A percentile compares a stretch with the other conserved stretches of the same genome.
Conservation (phyloP, 92 coral and sea anemone species). For the Bergia puertoricense region DNA sequence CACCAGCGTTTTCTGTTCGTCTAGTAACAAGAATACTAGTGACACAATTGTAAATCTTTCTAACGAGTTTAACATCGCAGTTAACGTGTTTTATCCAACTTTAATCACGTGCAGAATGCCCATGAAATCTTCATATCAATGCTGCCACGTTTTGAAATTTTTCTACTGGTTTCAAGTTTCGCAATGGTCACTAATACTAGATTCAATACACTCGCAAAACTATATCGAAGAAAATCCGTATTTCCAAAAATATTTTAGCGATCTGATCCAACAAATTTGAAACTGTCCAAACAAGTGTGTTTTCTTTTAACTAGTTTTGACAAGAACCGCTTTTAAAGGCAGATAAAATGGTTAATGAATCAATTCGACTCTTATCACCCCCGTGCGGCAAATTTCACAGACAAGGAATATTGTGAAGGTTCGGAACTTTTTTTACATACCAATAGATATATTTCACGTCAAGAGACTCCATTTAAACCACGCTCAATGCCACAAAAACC, state of each 20-base stretch:
- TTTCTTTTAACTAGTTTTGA: neutral
- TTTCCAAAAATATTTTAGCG: neutral
- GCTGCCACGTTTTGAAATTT: constrained; percentile 7
- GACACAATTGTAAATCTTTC: neutral
- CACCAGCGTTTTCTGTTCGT: neutral
- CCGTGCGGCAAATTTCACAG: too few relatives aligned
- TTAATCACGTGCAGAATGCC: neutral
- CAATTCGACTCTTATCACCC: neutral
- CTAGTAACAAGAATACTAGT: neutral
- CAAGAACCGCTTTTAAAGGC: neutral
- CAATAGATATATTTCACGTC: neutral
- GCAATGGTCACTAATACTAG: neutral
- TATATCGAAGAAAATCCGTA: neutral
- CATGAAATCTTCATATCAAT: neutral
- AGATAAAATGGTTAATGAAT: neutral
- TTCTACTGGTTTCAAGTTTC: constrained; percentile 10
- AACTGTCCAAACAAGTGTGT: neutral
- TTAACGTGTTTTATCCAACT: neutral
- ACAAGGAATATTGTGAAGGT: neutral
- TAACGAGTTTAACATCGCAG: too few relatives aligned
- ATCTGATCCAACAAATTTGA: neutral
- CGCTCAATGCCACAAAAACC: neutral
- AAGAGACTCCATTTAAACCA: neutral
- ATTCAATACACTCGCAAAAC: neutral
- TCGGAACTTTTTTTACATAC: neutral